phyloP scores from a whole-genome alignment of 2,797 vertebrate species.

The Pagetopsis macropterus region DNA sequence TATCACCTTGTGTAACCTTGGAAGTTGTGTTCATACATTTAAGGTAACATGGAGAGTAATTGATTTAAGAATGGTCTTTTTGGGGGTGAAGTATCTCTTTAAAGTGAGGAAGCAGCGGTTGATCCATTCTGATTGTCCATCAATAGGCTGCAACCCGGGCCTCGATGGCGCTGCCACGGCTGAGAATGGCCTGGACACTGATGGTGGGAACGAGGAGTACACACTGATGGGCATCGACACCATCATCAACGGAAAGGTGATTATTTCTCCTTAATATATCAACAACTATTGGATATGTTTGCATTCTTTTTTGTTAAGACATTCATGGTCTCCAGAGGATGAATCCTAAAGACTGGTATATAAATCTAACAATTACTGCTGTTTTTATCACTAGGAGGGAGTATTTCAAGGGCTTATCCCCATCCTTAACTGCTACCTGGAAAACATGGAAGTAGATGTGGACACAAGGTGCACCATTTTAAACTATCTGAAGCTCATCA shows the following conservation, averaged over 20 bases:
- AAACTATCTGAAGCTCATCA: slow-evolving; percentile 98
- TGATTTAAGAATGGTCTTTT: too few species aligned
- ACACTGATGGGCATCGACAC: slow-evolving; percentile 96
- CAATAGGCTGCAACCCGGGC: slow-evolving; percentile 88
- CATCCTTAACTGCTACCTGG: slow-evolving; percentile 95
- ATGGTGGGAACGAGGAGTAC: slow-evolving; percentile 86
- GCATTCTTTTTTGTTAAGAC: too few species aligned
- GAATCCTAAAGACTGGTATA: not conserved
- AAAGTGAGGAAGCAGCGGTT: not conserved
- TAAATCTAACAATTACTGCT: not conserved
- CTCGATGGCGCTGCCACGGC: slow-evolving; percentile 86
- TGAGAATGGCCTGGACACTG: slow-evolving; percentile 84
- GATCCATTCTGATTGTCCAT: not conserved
- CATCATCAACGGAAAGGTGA: slow-evolving; percentile 98
- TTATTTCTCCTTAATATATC: not conserved
- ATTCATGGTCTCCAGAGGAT: not conserved
- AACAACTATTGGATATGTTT: not conserved
- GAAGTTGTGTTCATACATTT: too few species aligned
- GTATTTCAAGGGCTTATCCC: slow-evolving; percentile 97
- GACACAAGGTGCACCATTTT: slow-evolving; percentile 98
- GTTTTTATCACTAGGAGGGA: slow-evolving; percentile 86
- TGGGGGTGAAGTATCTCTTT: too few species aligned
- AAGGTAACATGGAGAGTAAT: too few species aligned
- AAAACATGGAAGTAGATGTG: slow-evolving; percentile 99
- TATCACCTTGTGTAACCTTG: too few species aligned